Evolutionary conservation across 1,140 invertebrate species (phyloP).

Genomic region (Chrysomallon squamiferum): DNA sequence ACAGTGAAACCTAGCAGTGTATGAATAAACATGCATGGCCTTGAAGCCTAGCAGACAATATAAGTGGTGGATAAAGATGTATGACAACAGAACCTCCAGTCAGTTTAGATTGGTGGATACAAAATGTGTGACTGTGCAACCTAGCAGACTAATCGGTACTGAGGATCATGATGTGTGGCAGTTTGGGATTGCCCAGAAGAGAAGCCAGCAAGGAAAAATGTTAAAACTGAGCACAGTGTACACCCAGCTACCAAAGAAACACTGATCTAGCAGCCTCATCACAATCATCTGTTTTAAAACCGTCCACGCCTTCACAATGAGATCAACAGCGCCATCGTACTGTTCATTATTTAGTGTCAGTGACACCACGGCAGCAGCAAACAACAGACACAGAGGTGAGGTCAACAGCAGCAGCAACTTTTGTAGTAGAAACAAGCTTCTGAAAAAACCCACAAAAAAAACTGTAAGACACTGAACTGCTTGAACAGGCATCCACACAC

Average conservation of each 20-base stretch:
- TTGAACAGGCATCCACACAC: slow-evolving; percentile 4
- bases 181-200: slow-evolving; percentile 67
- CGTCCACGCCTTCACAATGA: slow-evolving; percentile 32
- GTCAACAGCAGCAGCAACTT: slow-evolving; percentile 44
- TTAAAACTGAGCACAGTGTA: slow-evolving; percentile 68
- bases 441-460: too few species aligned
- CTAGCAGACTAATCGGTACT: too few species aligned
- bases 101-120: too few species aligned
- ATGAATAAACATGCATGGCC: too few species aligned
- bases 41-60: too few species aligned
- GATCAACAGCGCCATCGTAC: slow-evolving; percentile 17
- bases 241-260: slow-evolving; percentile 76
- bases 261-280: slow-evolving; percentile 81
- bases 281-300: slow-evolving; percentile 74
- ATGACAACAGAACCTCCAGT: too few species aligned
- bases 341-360: slow-evolving; percentile 12
- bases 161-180: slow-evolving; percentile 18
- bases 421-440: slow-evolving; percentile 38
- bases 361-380: slow-evolving; percentile 37
- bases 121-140: too few species aligned
- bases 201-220: slow-evolving; percentile 71
- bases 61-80: too few species aligned
- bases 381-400: slow-evolving; percentile 48
- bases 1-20: too few species aligned
- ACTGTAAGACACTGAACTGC: background rate